phyloP scores from a whole-genome alignment of 2,888 invertebrate genomes.

The Tetrapedia diversipes region DNA sequence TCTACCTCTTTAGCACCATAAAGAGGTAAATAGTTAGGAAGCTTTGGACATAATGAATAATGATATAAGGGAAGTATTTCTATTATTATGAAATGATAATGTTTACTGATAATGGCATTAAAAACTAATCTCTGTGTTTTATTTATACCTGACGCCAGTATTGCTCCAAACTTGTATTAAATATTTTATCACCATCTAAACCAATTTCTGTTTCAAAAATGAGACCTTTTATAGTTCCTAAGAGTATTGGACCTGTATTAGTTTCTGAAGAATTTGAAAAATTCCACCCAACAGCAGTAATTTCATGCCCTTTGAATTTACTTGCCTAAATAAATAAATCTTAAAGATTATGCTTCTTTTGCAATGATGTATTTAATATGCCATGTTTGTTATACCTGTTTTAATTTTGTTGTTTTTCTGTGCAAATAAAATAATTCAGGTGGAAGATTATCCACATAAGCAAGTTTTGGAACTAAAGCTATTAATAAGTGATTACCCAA shows the following conservation, averaged over 20 bases:
- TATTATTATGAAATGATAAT: slow-evolving; percentile 42
- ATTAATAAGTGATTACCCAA: slow-evolving; percentile 93
- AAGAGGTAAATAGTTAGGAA: slow-evolving; percentile 89
- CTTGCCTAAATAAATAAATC: slow-evolving; percentile 79
- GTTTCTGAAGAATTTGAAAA: slow-evolving; percentile 87
- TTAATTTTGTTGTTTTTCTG: slow-evolving; percentile 89
- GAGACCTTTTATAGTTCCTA: slow-evolving; percentile 95
- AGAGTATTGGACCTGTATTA: slow-evolving; percentile 92
- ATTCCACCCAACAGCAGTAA: slow-evolving; percentile 97
- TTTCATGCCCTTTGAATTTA: slow-evolving; percentile 90
- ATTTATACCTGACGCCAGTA: slow-evolving; percentile 92
- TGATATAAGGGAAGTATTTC: slow-evolving; percentile 62
- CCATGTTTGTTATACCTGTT: slow-evolving; percentile 80
- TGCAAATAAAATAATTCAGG: slow-evolving; percentile 93
- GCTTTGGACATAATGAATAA: slow-evolving; percentile 83
- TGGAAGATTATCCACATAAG: slow-evolving; percentile 84
- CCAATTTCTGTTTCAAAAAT: slow-evolving; percentile 95
- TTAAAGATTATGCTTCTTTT: slow-evolving; percentile 21
- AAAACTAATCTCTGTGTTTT: slow-evolving; percentile 8
- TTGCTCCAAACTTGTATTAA: slow-evolving; percentile 89
- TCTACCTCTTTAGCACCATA: slow-evolving; percentile 90
- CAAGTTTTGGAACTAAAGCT: slow-evolving; percentile 86
- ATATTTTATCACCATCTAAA: slow-evolving; percentile 92
- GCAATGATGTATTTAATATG: not conserved
- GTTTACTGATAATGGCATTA: slow-evolving; percentile 37